Evolutionary conservation across 2,797 vertebrate genomes (phyloP).

Genomic region (Ataeniobius toweri): DNA sequence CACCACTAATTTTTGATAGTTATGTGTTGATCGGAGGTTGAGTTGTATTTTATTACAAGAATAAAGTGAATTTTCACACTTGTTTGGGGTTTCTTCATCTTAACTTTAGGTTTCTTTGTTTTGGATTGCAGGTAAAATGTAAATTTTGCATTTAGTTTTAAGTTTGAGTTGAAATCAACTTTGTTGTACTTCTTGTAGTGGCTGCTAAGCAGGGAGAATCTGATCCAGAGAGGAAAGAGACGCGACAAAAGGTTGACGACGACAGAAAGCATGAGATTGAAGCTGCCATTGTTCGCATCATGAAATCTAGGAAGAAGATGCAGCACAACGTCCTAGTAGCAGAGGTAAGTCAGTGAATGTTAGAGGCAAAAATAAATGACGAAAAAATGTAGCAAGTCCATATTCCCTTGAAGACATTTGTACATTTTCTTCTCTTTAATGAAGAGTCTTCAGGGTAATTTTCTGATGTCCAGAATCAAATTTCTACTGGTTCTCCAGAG

Average conservation of each 20-base stretch:
- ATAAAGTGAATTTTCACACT: not conserved
- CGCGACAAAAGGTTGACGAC: constrained; percentile 98
- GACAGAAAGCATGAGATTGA: constrained; percentile 99
- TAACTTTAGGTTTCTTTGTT: not conserved
- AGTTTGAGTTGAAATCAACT: not conserved
- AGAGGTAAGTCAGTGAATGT: constrained; percentile 83
- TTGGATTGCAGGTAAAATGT: not conserved
- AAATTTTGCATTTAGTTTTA: not conserved
- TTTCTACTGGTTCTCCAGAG: not conserved
- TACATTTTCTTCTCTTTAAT: not conserved
- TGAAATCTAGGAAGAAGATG: constrained; percentile 99
- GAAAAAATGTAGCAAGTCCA: not conserved
- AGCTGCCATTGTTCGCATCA: constrained; percentile 98
- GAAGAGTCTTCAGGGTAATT: not conserved
- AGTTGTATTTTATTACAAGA: not conserved
- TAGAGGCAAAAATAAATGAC: not conserved
- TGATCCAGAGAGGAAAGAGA: constrained; percentile 98
- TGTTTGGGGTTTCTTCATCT: not conserved
- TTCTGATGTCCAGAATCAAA: not conserved
- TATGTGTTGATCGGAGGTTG: not conserved
- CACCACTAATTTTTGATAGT: not conserved
- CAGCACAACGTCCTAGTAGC: constrained; percentile 99
- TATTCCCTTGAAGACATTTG: not conserved
- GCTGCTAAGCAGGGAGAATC: constrained; percentile 99
- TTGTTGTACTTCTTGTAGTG: constrained; percentile 76